Evolutionary conservation across 2,797 vertebrate genomes (phyloP).

Genomic region (Melanotaenia pygmaea): DNA sequence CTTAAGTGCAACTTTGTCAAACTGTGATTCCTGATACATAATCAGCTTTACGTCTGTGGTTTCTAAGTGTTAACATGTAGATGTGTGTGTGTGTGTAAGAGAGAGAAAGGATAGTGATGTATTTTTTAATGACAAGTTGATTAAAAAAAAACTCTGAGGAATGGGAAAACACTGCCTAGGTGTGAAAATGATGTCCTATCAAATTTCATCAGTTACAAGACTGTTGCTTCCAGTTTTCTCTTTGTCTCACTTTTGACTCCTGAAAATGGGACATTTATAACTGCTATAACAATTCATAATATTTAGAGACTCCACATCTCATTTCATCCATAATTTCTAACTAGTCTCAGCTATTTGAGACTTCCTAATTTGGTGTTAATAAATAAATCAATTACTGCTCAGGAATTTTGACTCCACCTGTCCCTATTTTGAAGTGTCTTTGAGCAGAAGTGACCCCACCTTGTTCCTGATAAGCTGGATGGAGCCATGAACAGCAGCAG

Average conservation of each 20-base stretch:
- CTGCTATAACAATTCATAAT: background rate
- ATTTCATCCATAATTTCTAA: background rate
- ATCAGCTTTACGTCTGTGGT: too few species aligned
- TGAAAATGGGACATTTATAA: background rate
- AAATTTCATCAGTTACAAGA: background rate
- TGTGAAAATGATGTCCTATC: background rate
- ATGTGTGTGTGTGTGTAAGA: too few species aligned
- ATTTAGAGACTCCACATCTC: background rate
- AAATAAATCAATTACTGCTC: background rate
- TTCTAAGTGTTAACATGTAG: too few species aligned
- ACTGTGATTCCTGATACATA: too few species aligned
- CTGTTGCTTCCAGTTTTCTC: too few species aligned
- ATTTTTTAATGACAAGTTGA: too few species aligned
- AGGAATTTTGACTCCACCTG: background rate
- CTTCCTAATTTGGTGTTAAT: too few species aligned
- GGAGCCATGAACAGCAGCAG: background rate
- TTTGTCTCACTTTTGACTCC: background rate
- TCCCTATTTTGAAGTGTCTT: background rate
- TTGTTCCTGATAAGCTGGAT: conserved; percentile 1
- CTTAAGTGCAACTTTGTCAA: too few species aligned
- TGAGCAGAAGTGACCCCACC: background rate
- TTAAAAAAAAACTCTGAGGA: too few species aligned
- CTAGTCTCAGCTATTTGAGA: background rate
- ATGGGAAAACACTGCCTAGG: too few species aligned
- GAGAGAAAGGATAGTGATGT: too few species aligned